A percentile compares a stretch with the other conserved stretches of the same genome.
These are phyloP conservation scores for Acrobasis consociella DNA, from an alignment of 2,888 invertebrate species.

Conservation along the genomic window DNA sequence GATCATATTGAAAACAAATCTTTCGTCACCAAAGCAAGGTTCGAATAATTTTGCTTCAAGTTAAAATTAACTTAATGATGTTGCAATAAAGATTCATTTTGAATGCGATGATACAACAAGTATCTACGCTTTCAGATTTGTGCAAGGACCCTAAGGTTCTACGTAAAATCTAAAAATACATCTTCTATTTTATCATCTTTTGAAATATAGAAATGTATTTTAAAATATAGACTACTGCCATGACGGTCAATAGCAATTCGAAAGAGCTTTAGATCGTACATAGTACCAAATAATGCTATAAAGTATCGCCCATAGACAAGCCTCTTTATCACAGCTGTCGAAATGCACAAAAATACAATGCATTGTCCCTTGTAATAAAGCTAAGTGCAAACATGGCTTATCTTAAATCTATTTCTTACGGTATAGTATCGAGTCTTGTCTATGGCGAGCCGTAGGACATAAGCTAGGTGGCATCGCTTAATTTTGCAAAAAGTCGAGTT, in stretches of 20 bases:
- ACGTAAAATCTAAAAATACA: not conserved
- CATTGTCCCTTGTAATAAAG: slow-evolving; percentile 71
- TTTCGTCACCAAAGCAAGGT: no score
- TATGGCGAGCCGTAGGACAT: slow-evolving; percentile 48
- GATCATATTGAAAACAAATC: no score
- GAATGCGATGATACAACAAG: not conserved
- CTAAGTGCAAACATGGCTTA: slow-evolving; percentile 74
- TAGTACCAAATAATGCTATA: slow-evolving; percentile 38
- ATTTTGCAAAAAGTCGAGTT: no score
- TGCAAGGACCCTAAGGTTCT: not conserved
- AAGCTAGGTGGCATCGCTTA: not conserved
- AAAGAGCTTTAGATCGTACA: not conserved
- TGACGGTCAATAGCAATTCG: no score
- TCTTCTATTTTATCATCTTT: not conserved
- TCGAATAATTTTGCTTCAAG: no score
- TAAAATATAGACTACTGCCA: no score
- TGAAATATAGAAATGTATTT: not conserved
- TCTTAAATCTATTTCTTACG: slow-evolving; percentile 78
- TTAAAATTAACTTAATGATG: not conserved
- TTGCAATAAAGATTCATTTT: not conserved
- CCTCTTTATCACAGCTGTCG: slow-evolving; percentile 79
- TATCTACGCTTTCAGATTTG: not conserved
- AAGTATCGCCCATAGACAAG: slow-evolving; percentile 71
- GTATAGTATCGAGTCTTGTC: slow-evolving; percentile 74
- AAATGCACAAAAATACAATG: slow-evolving; percentile 74